Evolutionary conservation across 1,140 invertebrate genomes (phyloP).

Genomic region (Pseudachorutes palmiensis): DNA sequence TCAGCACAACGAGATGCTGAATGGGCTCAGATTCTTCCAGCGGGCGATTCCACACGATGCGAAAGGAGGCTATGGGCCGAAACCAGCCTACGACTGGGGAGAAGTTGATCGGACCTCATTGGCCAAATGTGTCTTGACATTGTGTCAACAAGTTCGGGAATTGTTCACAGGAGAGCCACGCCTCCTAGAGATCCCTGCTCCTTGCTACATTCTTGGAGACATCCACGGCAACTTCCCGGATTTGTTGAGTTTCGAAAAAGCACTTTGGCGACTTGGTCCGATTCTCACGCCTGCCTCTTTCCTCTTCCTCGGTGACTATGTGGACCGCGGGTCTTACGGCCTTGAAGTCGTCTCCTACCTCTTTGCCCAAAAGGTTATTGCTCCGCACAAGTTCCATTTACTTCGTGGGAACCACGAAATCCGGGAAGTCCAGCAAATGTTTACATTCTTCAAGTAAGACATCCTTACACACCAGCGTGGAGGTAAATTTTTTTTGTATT

Average conservation of each 20-base stretch:
- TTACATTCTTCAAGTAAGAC: slow-evolving; percentile 57
- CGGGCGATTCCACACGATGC: slow-evolving; percentile 41
- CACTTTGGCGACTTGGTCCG: slow-evolving; percentile 53
- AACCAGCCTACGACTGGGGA: slow-evolving; percentile 47
- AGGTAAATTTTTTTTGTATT: background rate
- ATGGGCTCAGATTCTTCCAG: slow-evolving; percentile 50
- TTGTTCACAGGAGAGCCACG: slow-evolving; percentile 44
- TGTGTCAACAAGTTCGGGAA: slow-evolving; percentile 39
- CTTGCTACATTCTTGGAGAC: slow-evolving; percentile 53
- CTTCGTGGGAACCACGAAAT: slow-evolving; percentile 60
- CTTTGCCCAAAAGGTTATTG: slow-evolving; percentile 56
- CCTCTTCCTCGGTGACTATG: slow-evolving; percentile 60
- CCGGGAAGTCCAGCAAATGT: slow-evolving; percentile 57
- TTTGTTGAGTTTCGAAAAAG: slow-evolving; percentile 54
- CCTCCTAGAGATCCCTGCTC: slow-evolving; percentile 47
- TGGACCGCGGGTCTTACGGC: slow-evolving; percentile 54
- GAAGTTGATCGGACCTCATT: slow-evolving; percentile 42
- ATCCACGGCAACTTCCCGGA: slow-evolving; percentile 56
- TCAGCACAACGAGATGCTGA: slow-evolving; percentile 49
- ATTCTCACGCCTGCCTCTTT: slow-evolving; percentile 51
- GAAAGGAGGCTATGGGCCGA: slow-evolving; percentile 13
- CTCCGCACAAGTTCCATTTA: slow-evolving; percentile 53
- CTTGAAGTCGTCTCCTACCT: slow-evolving; percentile 57
- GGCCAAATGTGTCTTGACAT: slow-evolving; percentile 35
- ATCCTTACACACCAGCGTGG: background rate